Conservation (phyloP, 1,140 invertebrate genomes). For the Bilobella aurantiaca region DNA sequence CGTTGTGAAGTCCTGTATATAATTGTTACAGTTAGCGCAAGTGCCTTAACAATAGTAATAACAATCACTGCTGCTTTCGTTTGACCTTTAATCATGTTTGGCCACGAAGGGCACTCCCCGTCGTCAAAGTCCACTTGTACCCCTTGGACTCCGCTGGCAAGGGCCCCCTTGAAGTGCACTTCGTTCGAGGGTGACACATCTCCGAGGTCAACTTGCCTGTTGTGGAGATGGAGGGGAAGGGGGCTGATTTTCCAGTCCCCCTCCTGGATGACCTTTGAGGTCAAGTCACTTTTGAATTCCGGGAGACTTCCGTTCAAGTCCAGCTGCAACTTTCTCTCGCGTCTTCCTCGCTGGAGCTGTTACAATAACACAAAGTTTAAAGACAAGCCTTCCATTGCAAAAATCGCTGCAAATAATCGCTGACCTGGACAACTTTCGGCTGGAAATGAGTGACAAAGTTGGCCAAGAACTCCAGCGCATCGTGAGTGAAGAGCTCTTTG, state of each 20-base stretch:
- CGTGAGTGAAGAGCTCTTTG: slow-evolving; percentile 27
- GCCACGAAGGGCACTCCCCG: slow-evolving; percentile 61
- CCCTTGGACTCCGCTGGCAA: slow-evolving; percentile 37
- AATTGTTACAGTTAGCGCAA: slow-evolving; percentile 29
- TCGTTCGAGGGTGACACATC: slow-evolving; percentile 50
- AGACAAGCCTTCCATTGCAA: not conserved
- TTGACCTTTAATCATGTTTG: slow-evolving; percentile 47
- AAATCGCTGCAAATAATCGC: not conserved
- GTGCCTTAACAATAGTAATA: too few relatives aligned
- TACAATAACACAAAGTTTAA: too few relatives aligned
- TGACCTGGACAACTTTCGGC: slow-evolving; percentile 17
- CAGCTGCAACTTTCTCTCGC: slow-evolving; percentile 11
- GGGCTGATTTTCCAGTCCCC: slow-evolving; percentile 46
- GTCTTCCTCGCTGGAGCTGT: slow-evolving; percentile 1
- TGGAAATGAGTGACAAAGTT: slow-evolving; percentile 27
- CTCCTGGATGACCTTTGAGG: not conserved
- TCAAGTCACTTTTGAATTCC: slow-evolving; percentile 11
- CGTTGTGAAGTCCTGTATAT: slow-evolving; percentile 54
- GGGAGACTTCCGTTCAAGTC: slow-evolving; percentile 22
- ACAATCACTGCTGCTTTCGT: not conserved
- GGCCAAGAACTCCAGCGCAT: slow-evolving; percentile 25
- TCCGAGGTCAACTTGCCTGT: slow-evolving; percentile 49
- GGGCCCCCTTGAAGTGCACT: slow-evolving; percentile 45
- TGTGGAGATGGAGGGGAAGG: slow-evolving; percentile 42
- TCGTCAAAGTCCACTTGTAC: slow-evolving; percentile 56